phyloP scores from a whole-genome alignment of 2,888 invertebrate genomes.

The Lycaena phlaeas region DNA sequence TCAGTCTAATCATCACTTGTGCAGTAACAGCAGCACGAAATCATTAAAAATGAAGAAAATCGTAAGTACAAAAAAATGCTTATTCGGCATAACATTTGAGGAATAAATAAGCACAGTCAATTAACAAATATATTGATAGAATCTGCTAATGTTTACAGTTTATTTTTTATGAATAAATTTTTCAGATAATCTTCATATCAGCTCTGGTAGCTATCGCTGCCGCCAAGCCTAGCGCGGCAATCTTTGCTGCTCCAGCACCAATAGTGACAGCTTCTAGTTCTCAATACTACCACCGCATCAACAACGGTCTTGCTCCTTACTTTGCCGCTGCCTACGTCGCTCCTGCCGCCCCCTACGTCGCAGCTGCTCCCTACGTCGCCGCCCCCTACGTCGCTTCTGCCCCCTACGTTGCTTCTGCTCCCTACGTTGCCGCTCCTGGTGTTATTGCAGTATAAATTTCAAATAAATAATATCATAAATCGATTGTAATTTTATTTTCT shows the following conservation, averaged over 20 bases:
- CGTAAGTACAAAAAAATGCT: slow-evolving; percentile 33
- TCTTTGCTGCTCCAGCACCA: slow-evolving; percentile 31
- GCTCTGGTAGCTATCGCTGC: slow-evolving; percentile 47
- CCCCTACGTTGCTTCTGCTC: slow-evolving; percentile 30
- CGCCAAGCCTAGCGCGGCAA: slow-evolving; percentile 43
- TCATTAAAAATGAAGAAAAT: slow-evolving; percentile 56
- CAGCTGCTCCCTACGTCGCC: slow-evolving; percentile 35
- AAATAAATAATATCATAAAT: neutral
- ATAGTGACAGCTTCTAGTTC: slow-evolving; percentile 78
- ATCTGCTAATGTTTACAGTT: no score
- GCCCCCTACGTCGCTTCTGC: slow-evolving; percentile 17
- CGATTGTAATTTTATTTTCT: no score
- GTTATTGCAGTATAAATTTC: slow-evolving; percentile 21
- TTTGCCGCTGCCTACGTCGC: slow-evolving; percentile 50
- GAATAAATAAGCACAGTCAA: no score
- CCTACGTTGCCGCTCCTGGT: slow-evolving; percentile 21
- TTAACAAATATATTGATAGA: neutral
- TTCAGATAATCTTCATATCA: slow-evolving; percentile 46
- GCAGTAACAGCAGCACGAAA: slow-evolving; percentile 33
- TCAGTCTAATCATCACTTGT: slow-evolving; percentile 45
- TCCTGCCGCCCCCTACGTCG: slow-evolving; percentile 30
- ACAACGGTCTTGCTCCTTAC: slow-evolving; percentile 66
- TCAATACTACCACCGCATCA: slow-evolving; percentile 77
- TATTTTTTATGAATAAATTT: no score
- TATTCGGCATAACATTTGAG: no score